Evolutionary conservation across 2,797 vertebrate genomes (phyloP).

Genomic region (Spinus olivaceus): DNA sequence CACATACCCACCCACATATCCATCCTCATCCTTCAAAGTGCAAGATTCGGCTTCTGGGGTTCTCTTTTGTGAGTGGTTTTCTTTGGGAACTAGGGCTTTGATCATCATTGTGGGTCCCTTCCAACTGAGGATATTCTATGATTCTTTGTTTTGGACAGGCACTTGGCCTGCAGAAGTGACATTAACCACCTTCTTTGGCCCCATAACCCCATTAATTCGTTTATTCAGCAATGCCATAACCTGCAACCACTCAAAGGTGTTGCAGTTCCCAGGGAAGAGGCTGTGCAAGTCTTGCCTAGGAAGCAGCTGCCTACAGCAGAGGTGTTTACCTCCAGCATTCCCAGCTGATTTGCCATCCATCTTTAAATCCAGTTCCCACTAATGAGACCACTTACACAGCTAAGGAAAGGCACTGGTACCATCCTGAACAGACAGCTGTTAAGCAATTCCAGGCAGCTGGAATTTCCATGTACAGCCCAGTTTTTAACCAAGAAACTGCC

Average conservation of each 20-base stretch:
- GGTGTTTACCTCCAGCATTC: not conserved
- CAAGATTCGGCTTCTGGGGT: accelerated
- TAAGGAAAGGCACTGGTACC: not conserved
- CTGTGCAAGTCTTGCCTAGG: not conserved
- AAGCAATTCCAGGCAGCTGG: not conserved
- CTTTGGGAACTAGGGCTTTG: not conserved
- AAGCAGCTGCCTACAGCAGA: accelerated
- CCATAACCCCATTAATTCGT: not conserved
- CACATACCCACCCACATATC: not conserved
- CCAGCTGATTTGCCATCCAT: not conserved
- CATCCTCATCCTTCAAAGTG: accelerated
- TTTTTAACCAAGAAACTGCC: not conserved
- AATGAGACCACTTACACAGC: accelerated
- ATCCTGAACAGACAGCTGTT: not conserved
- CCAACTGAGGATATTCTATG: not conserved
- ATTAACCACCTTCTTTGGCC: not conserved
- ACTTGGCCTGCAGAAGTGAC: accelerated
- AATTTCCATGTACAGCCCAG: not conserved
- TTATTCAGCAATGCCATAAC: not conserved
- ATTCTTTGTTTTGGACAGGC: not conserved
- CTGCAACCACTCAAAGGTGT: not conserved
- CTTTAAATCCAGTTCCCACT: not conserved
- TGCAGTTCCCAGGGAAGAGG: not conserved
- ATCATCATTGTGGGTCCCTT: not conserved
- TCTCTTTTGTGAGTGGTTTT: accelerated